Base-by-base conservation (phyloP, 2,797 vertebrate genomes). In the Ciconia nigra region DNA sequence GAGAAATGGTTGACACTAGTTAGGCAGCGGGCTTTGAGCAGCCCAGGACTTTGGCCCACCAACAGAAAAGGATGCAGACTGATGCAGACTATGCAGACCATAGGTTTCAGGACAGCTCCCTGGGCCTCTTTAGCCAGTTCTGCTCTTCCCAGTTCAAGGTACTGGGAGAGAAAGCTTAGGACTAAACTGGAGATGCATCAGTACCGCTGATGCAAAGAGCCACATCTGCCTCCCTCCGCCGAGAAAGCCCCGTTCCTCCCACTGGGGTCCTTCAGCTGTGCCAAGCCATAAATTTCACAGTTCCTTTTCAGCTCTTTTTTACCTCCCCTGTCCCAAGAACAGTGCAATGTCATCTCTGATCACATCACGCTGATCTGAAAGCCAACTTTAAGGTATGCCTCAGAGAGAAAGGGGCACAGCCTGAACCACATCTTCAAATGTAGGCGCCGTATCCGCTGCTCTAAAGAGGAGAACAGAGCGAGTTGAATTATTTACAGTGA, bases 1-100 rank as follows among this genome's bases (percentile, higher is more conserved):
- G 26, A 74, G 59, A 47, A 77, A 42, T 1, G 4, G 13, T 6
- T 26, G 46, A 39, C 47, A 17, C 0, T 0, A 0, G 15, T 17
- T 29, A 46, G 41, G 42, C 19, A 57, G 49, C 15, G 39, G 33
- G 39, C 14, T 92, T 51, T n/a, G 70, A 54, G 62, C 12, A 39
- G 57, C 31, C 76, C 67, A 61, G 25, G 49, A 57, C 42, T 51
- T 57, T 3, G 16, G 31, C 66, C 29, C 29, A 52, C 15, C 44
- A 66, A 42, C 37, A 74, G 63, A 79, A 44, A 81, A 82, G 26
- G 49, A 63, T 41, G 44, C 49, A 76, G 25, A 18, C 1, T 24
- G 21, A 22, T 37, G 33, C 37, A 39, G 37, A 39, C 13, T 66
- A 11, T 7, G 13, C 37, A 39, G 37, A 39, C 37, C 37, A 39